Percentiles rank a stretch among this genome's conserved stretches.
These are phyloP conservation scores for Drosophila mercatorum DNA, from an alignment of 2,888 invertebrate species.

Conservation along the genomic window DNA sequence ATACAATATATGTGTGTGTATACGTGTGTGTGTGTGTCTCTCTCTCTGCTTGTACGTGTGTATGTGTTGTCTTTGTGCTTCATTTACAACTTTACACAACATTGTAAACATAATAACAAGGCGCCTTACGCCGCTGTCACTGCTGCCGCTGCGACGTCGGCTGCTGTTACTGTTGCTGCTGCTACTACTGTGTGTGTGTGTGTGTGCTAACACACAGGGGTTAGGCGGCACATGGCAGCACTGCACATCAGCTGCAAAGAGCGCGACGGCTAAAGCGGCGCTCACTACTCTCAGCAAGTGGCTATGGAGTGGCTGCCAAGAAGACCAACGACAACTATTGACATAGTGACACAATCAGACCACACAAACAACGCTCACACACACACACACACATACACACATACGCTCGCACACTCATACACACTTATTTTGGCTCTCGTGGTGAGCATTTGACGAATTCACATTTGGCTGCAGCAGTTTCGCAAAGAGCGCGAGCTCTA, in stretches of 20 bases:
- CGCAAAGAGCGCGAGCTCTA: constrained; percentile 52
- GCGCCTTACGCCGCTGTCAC: constrained; percentile 37
- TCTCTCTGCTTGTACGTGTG: constrained; percentile 9
- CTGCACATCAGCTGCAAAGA: constrained; percentile 47
- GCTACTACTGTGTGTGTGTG: neutral
- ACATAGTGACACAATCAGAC: constrained; percentile 74
- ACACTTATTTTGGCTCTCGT: constrained; percentile 15
- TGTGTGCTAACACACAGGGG: constrained; percentile 10
- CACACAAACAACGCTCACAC: constrained; percentile 51
- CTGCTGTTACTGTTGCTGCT: constrained; percentile 26
- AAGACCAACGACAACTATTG: constrained; percentile 72
- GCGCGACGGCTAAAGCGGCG: constrained; percentile 25
- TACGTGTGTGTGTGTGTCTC: neutral
- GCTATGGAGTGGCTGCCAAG: constrained; percentile 66
- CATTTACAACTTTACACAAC: constrained; percentile 68
- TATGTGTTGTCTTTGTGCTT: constrained; percentile 65
- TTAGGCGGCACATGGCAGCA: constrained; percentile 21
- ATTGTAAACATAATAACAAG: constrained; percentile 69
- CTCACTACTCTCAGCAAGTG: constrained; percentile 54
- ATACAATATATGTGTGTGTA: neutral
- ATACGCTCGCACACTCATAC: constrained; percentile 6
- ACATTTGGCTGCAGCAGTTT: constrained; percentile 43
- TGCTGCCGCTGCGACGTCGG: constrained; percentile 7
- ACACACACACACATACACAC: constrained; percentile 7
- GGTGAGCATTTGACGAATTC: constrained; percentile 33